phyloP scores from a whole-genome alignment of 2,797 vertebrate genomes.

The Picus viridis region DNA sequence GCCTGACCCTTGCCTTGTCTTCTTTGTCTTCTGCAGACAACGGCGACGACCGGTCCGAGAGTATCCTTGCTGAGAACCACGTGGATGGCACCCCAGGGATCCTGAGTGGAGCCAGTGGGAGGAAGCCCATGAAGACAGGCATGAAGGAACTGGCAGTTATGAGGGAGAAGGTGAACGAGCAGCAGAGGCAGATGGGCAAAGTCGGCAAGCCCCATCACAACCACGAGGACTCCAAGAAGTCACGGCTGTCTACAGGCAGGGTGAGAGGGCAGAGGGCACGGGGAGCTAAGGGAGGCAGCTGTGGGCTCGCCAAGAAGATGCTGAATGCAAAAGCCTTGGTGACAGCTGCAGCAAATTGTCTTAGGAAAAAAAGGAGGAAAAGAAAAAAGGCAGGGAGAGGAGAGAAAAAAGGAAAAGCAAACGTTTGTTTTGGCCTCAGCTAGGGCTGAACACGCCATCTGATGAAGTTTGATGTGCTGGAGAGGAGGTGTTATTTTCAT shows the following conservation, averaged over 20 bases:
- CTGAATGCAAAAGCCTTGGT: background rate
- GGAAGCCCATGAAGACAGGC: constrained; percentile 72
- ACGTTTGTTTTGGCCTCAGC: constrained; percentile 9
- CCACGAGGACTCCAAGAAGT: constrained; percentile 79
- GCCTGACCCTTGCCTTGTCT: constrained; percentile 27
- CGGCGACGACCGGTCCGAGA: constrained; percentile 69
- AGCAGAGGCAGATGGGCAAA: constrained; percentile 81
- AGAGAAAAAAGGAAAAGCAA: background rate
- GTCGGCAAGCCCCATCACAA: constrained; percentile 68
- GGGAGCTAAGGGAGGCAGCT: background rate
- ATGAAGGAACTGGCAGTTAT: constrained; percentile 80
- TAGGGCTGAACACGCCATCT: background rate
- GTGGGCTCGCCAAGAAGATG: background rate
- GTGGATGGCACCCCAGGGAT: constrained; percentile 71
- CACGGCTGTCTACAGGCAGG: constrained; percentile 73
- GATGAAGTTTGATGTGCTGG: constrained; percentile 22
- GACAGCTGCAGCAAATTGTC: background rate
- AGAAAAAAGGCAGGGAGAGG: rapidly evolving
- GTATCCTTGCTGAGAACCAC: constrained; percentile 70
- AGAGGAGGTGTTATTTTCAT: constrained; percentile 9
- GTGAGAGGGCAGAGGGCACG: constrained; percentile 58
- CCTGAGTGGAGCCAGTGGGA: constrained; percentile 57
- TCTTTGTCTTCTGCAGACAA: constrained; percentile 65
- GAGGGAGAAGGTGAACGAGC: constrained; percentile 79
- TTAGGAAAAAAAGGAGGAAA: background rate